A percentile compares a stretch with the other conserved stretches of the same genome.
These are phyloP conservation scores for Paradoxurus hermaphroditus DNA, from an alignment of 2,113 vertebrate genomes.

Conservation along the genomic window DNA sequence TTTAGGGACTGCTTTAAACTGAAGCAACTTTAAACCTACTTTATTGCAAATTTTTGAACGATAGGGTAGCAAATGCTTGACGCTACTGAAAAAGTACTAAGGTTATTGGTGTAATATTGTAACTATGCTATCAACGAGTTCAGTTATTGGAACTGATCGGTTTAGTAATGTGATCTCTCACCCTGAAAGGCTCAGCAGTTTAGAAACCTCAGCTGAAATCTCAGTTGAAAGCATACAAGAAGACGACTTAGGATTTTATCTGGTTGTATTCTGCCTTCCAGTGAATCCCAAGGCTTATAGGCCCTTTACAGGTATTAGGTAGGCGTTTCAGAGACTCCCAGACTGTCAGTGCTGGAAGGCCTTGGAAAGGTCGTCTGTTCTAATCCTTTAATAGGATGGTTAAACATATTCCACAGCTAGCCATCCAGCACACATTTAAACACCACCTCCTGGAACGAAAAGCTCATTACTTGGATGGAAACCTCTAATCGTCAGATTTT, in stretches of 20 bases:
- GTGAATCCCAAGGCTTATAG: background rate
- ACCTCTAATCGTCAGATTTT: background rate
- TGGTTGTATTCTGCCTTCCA: background rate
- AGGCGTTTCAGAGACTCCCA: background rate
- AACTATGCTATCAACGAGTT: background rate
- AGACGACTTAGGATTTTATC: background rate
- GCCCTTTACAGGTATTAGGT: background rate
- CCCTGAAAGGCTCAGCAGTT: background rate
- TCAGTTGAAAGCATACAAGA: background rate
- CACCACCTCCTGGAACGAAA: background rate
- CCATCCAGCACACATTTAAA: background rate
- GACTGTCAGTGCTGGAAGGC: background rate
- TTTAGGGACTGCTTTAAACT: background rate
- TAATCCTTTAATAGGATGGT: background rate
- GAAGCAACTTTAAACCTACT: background rate
- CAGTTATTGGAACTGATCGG: background rate
- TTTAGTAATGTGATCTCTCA: background rate
- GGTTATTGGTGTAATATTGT: background rate
- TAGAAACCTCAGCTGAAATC: background rate
- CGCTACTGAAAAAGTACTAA: background rate
- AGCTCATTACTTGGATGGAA: background rate
- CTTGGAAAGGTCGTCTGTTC: background rate
- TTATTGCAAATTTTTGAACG: background rate
- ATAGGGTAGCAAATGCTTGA: background rate
- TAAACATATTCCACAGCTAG: background rate